Conservation (phyloP, 1,140 invertebrate genomes). For the Drosophila kikkawai region DNA sequence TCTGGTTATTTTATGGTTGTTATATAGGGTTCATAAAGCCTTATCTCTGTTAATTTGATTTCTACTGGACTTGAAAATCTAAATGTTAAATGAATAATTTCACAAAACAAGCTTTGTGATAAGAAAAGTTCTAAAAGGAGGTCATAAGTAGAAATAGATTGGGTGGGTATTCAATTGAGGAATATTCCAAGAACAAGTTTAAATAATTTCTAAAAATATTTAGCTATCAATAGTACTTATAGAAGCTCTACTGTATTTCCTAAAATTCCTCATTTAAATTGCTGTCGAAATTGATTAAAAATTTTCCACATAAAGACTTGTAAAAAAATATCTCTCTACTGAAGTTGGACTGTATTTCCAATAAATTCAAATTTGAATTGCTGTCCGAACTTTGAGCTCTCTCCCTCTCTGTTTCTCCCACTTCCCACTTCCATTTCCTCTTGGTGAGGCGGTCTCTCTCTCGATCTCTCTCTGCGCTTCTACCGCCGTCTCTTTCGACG, state of each 20-base stretch:
- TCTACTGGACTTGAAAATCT: not conserved
- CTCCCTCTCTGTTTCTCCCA: constrained; percentile 4
- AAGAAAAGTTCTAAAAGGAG: not conserved
- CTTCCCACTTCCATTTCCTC: constrained; percentile 22
- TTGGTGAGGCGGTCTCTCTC: constrained; percentile 11
- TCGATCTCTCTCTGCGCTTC: not conserved
- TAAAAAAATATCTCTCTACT: not conserved
- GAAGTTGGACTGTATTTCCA: constrained; percentile 31
- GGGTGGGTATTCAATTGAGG: not conserved
- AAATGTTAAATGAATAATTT: not conserved
- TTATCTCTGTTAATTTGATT: constrained; percentile 1
- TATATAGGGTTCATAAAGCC: not conserved
- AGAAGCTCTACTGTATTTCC: not conserved
- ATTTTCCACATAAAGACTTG: not conserved
- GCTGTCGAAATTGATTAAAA: constrained; percentile 3
- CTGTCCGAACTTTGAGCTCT: constrained; percentile 51
- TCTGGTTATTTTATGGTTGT: not conserved
- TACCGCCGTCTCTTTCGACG: constrained; percentile 11
- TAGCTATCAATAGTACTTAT: too few species aligned
- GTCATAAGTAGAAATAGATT: not conserved
- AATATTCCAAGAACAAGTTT: not conserved
- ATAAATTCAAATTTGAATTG: constrained; percentile 40
- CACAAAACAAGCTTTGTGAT: not conserved
- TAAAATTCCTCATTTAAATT: constrained; percentile 5
- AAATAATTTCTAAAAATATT: not conserved